Percentiles rank a stretch among this genome's conserved stretches.
These are phyloP conservation scores for Apis florea DNA, from an alignment of 1,140 invertebrate genomes.

Conservation along the genomic window DNA sequence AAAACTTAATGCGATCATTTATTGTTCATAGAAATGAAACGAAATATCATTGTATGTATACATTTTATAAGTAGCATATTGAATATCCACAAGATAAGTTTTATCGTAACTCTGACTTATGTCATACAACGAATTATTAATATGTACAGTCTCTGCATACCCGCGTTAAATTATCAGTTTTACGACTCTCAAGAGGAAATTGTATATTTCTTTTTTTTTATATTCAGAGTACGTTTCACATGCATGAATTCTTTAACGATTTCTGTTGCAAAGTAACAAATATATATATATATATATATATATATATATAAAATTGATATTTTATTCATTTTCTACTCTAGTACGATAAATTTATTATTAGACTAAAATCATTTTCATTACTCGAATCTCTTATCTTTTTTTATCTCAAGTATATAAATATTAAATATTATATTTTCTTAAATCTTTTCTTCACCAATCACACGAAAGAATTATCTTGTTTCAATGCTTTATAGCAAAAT, in stretches of 20 bases:
- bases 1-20: background rate
- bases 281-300: no score
- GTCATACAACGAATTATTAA: constrained; percentile 33
- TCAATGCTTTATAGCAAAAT: background rate
- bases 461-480: background rate
- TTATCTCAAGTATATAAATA: no score
- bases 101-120: constrained; percentile 39
- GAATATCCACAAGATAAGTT: constrained; percentile 20
- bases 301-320: no score
- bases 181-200: constrained; percentile 60
- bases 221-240: background rate
- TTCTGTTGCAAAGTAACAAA: background rate
- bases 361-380: no score
- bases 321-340: no score
- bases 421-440: no score
- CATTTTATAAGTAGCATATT: background rate
- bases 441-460: background rate
- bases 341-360: no score
- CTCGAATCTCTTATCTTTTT: no score
- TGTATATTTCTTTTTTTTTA: constrained; percentile 2
- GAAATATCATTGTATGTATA: background rate
- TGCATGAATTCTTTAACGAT: background rate
- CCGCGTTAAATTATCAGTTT: constrained; percentile 62
- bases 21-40: background rate
- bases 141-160: constrained; percentile 55